Percentiles rank a stretch among this genome's conserved stretches.
Evolutionary conservation across 2,797 vertebrate genomes (phyloP).

Genomic region (Huso huso): DNA sequence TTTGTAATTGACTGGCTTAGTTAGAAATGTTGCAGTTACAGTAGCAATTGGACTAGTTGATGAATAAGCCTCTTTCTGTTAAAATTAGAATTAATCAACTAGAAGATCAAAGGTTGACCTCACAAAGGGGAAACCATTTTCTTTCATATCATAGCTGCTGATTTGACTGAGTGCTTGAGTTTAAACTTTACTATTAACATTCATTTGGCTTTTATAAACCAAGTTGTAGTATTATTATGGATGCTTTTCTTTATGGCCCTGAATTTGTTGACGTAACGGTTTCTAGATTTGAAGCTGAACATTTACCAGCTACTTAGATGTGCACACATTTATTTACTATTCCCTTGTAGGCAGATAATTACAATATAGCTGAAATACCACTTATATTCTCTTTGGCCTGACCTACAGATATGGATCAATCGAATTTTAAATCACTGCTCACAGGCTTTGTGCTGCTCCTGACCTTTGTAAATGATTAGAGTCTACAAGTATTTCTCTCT

Average conservation of each 20-base stretch:
- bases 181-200: no score
- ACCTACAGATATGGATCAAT: constrained; percentile 74
- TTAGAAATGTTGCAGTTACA: no score
- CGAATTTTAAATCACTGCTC: constrained; percentile 75
- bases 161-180: no score
- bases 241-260: constrained; percentile 2
- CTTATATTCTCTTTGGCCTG: constrained; percentile 60
- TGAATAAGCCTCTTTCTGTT: no score
- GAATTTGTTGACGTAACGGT: constrained; percentile 11
- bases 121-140: no score
- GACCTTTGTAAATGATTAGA: constrained; percentile 95
- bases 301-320: constrained; percentile 52
- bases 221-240: neutral
- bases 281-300: constrained; percentile 14
- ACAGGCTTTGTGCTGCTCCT: constrained; percentile 69
- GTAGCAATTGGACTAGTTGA: no score
- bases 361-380: constrained; percentile 70
- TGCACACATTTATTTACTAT: constrained; percentile 64
- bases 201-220: no score
- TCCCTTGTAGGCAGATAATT: constrained; percentile 71
- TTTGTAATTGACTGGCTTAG: no score
- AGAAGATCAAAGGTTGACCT: no score
- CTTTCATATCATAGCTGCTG: no score
- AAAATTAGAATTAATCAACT: no score
- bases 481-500: constrained; percentile 64